Conservation (phyloP, 2,113 vertebrate species). For the Phodopus roborovskii region DNA sequence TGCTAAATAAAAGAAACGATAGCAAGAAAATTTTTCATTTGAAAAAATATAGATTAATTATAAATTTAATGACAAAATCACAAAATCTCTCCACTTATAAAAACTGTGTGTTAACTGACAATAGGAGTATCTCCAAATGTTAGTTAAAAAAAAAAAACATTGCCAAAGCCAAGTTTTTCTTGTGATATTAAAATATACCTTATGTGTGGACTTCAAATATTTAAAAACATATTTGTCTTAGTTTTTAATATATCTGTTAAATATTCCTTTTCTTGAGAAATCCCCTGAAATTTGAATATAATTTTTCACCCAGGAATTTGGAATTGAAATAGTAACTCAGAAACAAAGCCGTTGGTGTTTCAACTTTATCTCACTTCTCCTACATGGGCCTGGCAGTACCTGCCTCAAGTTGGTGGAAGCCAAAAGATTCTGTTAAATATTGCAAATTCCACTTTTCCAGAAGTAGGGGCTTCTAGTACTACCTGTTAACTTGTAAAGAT, state of each 20-base stretch:
- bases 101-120: not conserved
- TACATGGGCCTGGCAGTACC: conserved; percentile 12
- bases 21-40: not conserved
- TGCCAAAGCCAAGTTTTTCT: not conserved
- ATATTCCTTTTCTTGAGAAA: conserved; percentile 43
- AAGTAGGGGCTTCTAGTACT: conserved; percentile 20
- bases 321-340: conserved; percentile 15
- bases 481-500: conserved; percentile 60
- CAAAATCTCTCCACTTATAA: conserved; percentile 21
- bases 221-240: not conserved
- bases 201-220: not conserved
- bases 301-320: conserved; percentile 4
- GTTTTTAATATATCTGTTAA: conserved; percentile 10
- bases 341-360: conserved; percentile 12
- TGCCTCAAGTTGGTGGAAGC: not conserved
- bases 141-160: not conserved
- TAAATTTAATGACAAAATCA: not conserved
- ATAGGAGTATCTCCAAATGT: conserved; percentile 5
- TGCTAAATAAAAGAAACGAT: not conserved
- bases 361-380: conserved; percentile 28
- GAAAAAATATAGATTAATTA: not conserved
- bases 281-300: not conserved
- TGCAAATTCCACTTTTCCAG: conserved; percentile 5
- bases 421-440: not conserved
- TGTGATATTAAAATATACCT: conserved; percentile 13